Evolutionary conservation across 2,797 vertebrate genomes (phyloP).

Genomic region (Onychomys arenicola): DNA sequence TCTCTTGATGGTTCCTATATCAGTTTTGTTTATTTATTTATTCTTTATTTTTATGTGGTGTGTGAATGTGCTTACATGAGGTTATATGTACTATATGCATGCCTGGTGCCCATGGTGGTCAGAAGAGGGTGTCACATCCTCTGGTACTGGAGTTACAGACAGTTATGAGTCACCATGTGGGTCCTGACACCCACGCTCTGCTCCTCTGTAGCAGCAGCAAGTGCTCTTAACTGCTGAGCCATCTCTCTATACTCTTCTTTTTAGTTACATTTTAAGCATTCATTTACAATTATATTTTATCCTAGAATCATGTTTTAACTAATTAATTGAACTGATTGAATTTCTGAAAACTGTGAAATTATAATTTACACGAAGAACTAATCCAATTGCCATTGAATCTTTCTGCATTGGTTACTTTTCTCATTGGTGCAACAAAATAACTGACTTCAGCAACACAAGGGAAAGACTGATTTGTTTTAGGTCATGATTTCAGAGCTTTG

Average conservation of each 20-base stretch:
- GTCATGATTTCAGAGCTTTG: neutral
- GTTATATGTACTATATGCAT: too few species aligned
- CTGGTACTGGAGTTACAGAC: too few species aligned
- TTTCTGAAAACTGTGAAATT: conserved; percentile 29
- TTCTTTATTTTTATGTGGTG: neutral
- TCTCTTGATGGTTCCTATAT: neutral
- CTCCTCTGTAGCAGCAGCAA: too few species aligned
- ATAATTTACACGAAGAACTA: conserved; percentile 8
- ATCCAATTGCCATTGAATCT: neutral
- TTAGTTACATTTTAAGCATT: neutral
- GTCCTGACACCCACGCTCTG: too few species aligned
- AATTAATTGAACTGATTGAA: neutral
- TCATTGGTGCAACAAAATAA: neutral
- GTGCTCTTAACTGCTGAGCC: too few species aligned
- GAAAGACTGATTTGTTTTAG: neutral
- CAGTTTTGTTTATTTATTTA: neutral
- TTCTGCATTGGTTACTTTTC: neutral
- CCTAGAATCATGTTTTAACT: neutral
- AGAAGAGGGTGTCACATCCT: too few species aligned
- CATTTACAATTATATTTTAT: neutral
- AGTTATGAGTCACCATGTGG: too few species aligned
- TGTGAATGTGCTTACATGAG: neutral
- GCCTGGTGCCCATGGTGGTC: too few species aligned
- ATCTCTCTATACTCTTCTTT: neutral
- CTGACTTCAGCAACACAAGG: neutral